phyloP scores from a whole-genome alignment of 2,888 invertebrate species.

The Drosophila maculinotata region DNA sequence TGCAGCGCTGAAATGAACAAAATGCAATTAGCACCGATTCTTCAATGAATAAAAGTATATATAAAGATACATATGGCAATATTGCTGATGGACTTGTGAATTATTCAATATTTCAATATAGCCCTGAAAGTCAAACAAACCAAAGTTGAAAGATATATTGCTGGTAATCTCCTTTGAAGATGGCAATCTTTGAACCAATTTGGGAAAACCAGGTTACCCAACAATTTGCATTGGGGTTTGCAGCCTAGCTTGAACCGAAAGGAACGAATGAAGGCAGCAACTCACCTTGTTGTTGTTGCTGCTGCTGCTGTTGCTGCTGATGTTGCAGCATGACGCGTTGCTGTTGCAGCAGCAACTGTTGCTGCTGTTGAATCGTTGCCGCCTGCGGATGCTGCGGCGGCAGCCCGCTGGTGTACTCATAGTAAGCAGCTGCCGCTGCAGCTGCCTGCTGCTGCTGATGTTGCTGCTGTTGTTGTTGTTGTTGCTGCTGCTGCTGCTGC shows the following conservation, averaged over 20 bases:
- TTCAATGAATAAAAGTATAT: no score
- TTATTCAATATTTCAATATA: no score
- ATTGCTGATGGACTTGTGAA: no score
- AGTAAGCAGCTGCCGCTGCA: slow-evolving; percentile 83
- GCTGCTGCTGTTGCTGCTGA: slow-evolving; percentile 75
- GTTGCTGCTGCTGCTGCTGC: no score
- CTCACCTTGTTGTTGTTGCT: slow-evolving; percentile 82
- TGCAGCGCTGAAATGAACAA: slow-evolving; percentile 37
- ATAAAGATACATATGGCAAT: no score
- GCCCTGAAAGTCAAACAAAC: no score
- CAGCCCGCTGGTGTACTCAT: slow-evolving; percentile 84
- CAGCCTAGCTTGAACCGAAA: no score
- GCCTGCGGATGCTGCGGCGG: slow-evolving; percentile 85
- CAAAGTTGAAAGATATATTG: no score
- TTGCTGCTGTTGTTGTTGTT: slow-evolving; percentile 76
- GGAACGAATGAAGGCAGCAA: not conserved
- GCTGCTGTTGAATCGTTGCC: slow-evolving; percentile 84
- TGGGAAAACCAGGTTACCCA: no score
- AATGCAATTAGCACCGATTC: not conserved
- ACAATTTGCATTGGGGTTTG: no score
- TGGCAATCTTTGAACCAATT: no score
- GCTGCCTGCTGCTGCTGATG: slow-evolving; percentile 81
- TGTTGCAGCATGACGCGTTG: slow-evolving; percentile 82
- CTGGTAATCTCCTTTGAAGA: no score
- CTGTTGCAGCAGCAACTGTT: slow-evolving; percentile 83